Evolutionary conservation across 1,140 invertebrate species (phyloP), one percentile per base, ranked within the genome.

Genomic region (Mesaphorura yosii): DNA sequence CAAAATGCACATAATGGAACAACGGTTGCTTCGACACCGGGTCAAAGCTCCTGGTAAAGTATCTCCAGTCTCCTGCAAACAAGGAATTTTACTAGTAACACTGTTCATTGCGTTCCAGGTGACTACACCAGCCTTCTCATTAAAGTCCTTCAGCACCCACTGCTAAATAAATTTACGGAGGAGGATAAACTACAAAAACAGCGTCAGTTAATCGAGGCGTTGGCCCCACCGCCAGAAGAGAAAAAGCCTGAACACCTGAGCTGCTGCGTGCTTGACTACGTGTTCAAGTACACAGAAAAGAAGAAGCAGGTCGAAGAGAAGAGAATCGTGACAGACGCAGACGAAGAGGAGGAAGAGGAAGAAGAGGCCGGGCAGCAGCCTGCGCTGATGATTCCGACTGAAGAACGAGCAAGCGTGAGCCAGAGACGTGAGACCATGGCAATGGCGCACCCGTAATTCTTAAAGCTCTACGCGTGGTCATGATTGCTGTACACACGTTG

Each of bases 1-100:
- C 28, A 2, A 27, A 29, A 51, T 63, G 51, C 54, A 58, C 27
- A 52, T 63, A 7, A 53, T 58, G 40, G 45, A 59, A 47, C 34
- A 58, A 23, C 41, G 57, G 23, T 20, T 63, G 20, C 14, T 55
- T 26, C 57, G 61, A 15, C 57, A 57, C 27, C 40, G 41, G 28
- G 48, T 52, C 51, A 22, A 40, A 37, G 51, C 54, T 38, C 45
- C n/a, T n/a, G n/a, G n/a, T n/a, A n/a, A n/a, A n/a, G n/a, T n/a
- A n/a, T n/a, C n/a, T n/a, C n/a, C n/a, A n/a, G n/a, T n/a, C n/a
- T n/a, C n/a, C n/a, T n/a, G n/a, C n/a, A n/a, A n/a, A n/a, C n/a
- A n/a, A n/a, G n/a, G n/a, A n/a, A n/a, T n/a, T n/a, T n/a, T n/a
- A n/a, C n/a, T n/a, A n/a, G n/a, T n/a, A n/a, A n/a, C n/a, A n/a